Evolutionary conservation across 2,888 invertebrate genomes (phyloP).

Genomic region (Nomada flava): DNA sequence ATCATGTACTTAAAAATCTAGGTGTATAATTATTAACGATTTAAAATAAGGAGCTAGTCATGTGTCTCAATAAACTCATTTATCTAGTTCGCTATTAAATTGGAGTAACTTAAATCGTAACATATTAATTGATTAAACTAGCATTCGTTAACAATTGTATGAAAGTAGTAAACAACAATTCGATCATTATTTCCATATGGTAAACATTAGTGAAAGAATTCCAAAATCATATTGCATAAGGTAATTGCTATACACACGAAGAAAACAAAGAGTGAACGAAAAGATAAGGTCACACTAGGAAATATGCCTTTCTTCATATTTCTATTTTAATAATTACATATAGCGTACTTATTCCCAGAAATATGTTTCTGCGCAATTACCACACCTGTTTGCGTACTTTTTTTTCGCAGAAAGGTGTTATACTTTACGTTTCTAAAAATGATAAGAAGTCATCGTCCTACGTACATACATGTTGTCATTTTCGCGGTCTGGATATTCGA

Average conservation of each 20-base stretch:
- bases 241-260: not conserved
- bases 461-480: not conserved
- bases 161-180: not conserved
- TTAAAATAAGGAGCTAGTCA: not conserved
- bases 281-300: slow-evolving; percentile 18
- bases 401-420: not conserved
- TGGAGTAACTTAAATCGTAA: not conserved
- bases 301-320: not conserved
- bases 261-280: slow-evolving; percentile 21
- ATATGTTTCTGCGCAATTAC: not conserved
- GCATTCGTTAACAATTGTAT: too few species aligned
- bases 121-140: not conserved
- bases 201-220: not conserved
- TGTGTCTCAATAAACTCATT: not conserved
- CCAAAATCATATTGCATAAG: not conserved
- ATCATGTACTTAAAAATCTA: not conserved
- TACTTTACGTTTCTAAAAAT: not conserved
- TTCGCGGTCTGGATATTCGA: not conserved
- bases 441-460: slow-evolving; percentile 12
- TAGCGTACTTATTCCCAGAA: not conserved
- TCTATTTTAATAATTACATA: not conserved
- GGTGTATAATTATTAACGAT: not conserved
- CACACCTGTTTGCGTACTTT: not conserved
- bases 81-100: not conserved
- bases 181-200: not conserved